Evolutionary conservation across 2,888 invertebrate genomes (phyloP), one percentile per base, ranked within the genome.

Genomic region (Heliothis peltigera): DNA sequence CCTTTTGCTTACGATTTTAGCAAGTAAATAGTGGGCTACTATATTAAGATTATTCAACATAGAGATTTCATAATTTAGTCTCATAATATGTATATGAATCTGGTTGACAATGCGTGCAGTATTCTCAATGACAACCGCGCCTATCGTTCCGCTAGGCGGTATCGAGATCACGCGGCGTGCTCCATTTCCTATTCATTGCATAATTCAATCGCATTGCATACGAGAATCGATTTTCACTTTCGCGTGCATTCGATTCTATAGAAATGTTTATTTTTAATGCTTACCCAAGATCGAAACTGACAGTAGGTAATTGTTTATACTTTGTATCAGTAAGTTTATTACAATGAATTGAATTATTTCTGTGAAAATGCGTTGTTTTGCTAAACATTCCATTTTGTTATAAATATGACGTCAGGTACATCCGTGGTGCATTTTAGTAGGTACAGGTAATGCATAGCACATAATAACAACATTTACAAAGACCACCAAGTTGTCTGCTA

Each of bases 191-290:
- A 76, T 80, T 64, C 64, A 80, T 92, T 93, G 89, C 91, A 89
- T 92, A 91, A 92, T 89, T 80, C 84, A 85, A 84, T 84, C 80
- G 81, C 64, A 69, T 85, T 86, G 85, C 87, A 87, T 83, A 88
- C 84, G 75, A 83, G 84, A 86, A 92, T 91, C 88, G 89, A 92
- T 92, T 90, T 90, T 90, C 89, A 90, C 92, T 93, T 92, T 93
- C 88, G 79, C 85, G 80, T 84, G 83, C 82, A 82, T 78, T 81
- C 75, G 82, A 82, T 82, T 64, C 74, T 65, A 82, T 77, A 71
- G 75, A 78, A 78, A 77, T 81, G 64, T 70, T 70, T 61, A 78
- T 64, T 75, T 65, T 66, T 60, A 68, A 63, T 66, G 53, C 65
- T 66, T 54, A 53, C 32, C 25, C 17, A 65, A 70, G 66, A 74